Conservation (phyloP, 2,888 invertebrate species). For the Nemapogon koenigi region DNA sequence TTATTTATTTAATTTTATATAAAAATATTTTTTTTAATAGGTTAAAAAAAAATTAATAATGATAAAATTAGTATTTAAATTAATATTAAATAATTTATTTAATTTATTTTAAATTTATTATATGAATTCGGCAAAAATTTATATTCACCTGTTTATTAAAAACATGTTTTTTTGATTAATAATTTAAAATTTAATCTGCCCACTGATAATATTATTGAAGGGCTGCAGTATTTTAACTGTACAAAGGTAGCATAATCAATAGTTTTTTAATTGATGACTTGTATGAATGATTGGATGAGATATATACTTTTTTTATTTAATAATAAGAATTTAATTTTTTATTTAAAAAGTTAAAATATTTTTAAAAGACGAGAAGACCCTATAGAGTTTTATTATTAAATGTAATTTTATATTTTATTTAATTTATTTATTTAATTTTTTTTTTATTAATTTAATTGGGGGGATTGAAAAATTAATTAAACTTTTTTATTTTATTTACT, state of each 20-base stretch:
- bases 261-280: constrained; percentile 81
- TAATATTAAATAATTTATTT: constrained; percentile 27
- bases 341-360: constrained; percentile 71
- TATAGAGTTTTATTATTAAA: constrained; percentile 70
- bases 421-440: constrained; percentile 16
- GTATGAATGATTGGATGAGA: constrained; percentile 78
- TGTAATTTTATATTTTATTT: constrained; percentile 31
- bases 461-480: constrained; percentile 7
- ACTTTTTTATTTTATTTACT: constrained; percentile 2
- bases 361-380: constrained; percentile 80
- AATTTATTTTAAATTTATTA: constrained; percentile 35
- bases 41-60: constrained; percentile 50
- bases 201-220: constrained; percentile 72
- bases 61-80: constrained; percentile 66
- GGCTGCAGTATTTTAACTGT: constrained; percentile 81
- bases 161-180: constrained; percentile 11
- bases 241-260: constrained; percentile 81
- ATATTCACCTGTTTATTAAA: constrained; percentile 17
- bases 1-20: constrained; percentile 49
- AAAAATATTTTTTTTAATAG: constrained; percentile 48
- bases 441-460: constrained; percentile 7
- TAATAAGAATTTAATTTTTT: constrained; percentile 59
- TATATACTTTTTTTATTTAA: constrained; percentile 63
- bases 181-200: constrained; percentile 75
- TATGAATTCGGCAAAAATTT: constrained; percentile 70